Conservation (phyloP, 2,113 vertebrate species). For the Elachura formosa region DNA sequence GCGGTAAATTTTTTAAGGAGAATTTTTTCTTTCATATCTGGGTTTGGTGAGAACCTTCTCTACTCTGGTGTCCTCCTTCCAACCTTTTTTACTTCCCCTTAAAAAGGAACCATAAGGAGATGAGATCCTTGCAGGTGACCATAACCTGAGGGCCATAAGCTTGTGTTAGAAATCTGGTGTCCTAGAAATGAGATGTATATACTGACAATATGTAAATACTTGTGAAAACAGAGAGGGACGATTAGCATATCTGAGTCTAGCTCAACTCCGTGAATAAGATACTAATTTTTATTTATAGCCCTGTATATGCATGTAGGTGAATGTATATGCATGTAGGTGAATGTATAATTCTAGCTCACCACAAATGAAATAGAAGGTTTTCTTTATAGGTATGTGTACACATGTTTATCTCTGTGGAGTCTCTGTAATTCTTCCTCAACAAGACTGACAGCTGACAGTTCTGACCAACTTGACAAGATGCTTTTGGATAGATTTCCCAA, state of each 20-base stretch:
- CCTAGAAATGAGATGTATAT: not conserved
- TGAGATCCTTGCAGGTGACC: not conserved
- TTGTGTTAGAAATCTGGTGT: not conserved
- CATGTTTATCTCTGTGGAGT: not conserved
- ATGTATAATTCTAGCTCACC: not conserved
- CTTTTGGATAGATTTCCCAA: not conserved
- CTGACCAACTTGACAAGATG: not conserved
- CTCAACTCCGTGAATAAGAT: not conserved
- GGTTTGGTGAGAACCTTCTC: not conserved
- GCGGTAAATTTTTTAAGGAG: not conserved
- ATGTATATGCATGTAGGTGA: not conserved
- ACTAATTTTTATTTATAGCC: conserved; percentile 24
- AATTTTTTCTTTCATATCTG: not conserved
- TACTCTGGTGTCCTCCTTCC: not conserved
- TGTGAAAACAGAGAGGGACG: not conserved
- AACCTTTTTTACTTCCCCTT: not conserved
- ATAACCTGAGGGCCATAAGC: not conserved
- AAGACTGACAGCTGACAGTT: conserved; percentile 16
- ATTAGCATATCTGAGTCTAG: not conserved
- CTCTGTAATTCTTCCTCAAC: not conserved
- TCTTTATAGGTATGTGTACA: conserved; percentile 22
- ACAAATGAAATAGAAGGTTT: not conserved
- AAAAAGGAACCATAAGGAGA: not conserved
- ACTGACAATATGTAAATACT: not conserved
- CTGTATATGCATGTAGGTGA: not conserved